phyloP scores from a whole-genome alignment of 2,797 vertebrate species.

The Lerista edwardsae region DNA sequence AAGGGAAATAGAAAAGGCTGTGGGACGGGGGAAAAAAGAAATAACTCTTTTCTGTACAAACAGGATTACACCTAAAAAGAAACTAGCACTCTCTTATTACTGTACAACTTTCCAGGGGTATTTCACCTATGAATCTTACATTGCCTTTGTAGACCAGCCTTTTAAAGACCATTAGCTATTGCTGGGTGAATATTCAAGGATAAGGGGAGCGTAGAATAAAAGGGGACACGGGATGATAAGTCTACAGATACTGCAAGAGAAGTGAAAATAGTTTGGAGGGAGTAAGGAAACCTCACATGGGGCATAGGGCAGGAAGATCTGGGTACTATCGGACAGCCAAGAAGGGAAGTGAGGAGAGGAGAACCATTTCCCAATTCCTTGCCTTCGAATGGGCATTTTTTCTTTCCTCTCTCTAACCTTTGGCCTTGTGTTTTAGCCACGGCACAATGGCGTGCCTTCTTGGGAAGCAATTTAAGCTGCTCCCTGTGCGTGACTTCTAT shows the following conservation, averaged over 20 bases:
- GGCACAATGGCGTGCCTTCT: background rate
- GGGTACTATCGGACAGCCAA: background rate
- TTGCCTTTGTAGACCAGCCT: background rate
- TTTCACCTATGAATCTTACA: too few relatives aligned
- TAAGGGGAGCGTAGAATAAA: background rate
- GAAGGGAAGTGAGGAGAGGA: background rate
- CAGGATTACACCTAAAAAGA: background rate
- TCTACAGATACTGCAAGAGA: background rate
- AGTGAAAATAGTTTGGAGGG: background rate
- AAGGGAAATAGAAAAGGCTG: too few relatives aligned
- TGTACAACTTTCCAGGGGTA: background rate
- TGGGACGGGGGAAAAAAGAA: background rate
- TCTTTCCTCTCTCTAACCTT: background rate
- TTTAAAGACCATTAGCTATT: background rate
- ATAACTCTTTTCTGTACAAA: background rate
- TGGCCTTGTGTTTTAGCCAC: background rate
- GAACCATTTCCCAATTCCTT: too few relatives aligned
- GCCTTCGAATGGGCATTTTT: too few relatives aligned
- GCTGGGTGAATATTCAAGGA: background rate
- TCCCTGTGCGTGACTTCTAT: constrained; percentile 68
- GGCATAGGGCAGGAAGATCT: background rate
- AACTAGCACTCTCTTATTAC: background rate
- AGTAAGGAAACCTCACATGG: background rate
- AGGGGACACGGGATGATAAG: background rate
- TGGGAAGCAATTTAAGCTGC: constrained; percentile 37